Evolutionary conservation across 2,113 vertebrate species (phyloP).

Genomic region (Myrmecobius fasciatus): DNA sequence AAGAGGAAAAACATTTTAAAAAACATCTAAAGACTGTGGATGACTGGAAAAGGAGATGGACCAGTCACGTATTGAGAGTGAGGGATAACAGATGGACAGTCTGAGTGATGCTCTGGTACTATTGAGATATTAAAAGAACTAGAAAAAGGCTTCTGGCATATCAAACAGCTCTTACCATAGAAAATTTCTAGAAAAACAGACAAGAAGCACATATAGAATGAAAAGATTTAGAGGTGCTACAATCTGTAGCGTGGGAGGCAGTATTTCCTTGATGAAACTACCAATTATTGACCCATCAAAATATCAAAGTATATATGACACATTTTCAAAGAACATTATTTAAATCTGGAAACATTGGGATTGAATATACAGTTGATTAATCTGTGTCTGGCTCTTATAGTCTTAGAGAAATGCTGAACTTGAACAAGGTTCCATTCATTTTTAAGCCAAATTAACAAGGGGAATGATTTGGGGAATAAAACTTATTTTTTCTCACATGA

Average conservation of each 20-base stretch:
- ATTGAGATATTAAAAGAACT: background rate
- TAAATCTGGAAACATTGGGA: background rate
- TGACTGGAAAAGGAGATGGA: background rate
- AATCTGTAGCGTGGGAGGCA: background rate
- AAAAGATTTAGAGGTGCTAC: background rate
- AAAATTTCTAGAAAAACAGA: background rate
- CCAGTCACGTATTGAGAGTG: background rate
- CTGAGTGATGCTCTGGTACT: background rate
- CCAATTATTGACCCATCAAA: background rate
- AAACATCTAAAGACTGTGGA: background rate
- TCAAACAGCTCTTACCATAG: background rate
- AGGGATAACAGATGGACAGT: background rate
- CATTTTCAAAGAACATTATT: conserved; percentile 18
- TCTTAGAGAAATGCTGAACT: background rate
- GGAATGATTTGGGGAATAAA: conserved; percentile 23
- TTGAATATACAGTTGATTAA: background rate
- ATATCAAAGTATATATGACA: background rate
- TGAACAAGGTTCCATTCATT: background rate
- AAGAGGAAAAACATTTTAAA: background rate
- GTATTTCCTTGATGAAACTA: background rate
- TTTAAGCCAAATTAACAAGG: conserved; percentile 2
- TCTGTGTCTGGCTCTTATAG: conserved; percentile 33
- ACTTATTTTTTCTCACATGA: background rate
- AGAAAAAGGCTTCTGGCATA: background rate
- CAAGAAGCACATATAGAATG: background rate